Evolutionary conservation across 2,113 vertebrate genomes (phyloP), one percentile per base, ranked within the genome.

Genomic region (Eretmochelys imbricata): DNA sequence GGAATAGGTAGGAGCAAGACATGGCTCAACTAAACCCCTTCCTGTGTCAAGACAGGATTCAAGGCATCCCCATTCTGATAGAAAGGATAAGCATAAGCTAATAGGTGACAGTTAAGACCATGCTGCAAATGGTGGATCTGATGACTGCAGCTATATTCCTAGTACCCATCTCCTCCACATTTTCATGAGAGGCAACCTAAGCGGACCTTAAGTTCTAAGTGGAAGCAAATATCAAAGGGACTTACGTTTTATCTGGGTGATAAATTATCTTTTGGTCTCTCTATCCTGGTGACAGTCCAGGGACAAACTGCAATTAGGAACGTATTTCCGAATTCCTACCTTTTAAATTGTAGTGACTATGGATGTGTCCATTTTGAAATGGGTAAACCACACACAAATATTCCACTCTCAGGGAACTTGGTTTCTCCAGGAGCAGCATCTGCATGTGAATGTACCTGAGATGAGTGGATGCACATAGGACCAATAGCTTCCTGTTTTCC

Each of bases 181-280:
- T 82, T 84, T 49, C 5, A 1, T 59, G 54, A 42, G 82, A 76
- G 25, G 55, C 27, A 89, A 91, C 65, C 59, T 31, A 53, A 94
- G 31, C 88, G 85, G 59, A 84, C 85, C 88, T 93, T 87, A 78
- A 78, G 82, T 79, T 87, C 59, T 76, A 90, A 84, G 81, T 38
- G 83, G 48, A 80, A 90, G 94, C 95, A 87, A 96, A 90, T 76
- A 81, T 49, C 8, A n/a, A 17, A 81, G 54, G 29, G 29, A 38
- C 9, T 38, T n/a, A 22, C n/a, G 38, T 42, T 72, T 72, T 22
- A 38, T 72, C 2, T 72, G n/a, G 2, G 12, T 62, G 16, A 62
- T 62, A 31, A 38, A 24, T 24, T 75, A 46, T 46, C 5, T 76
- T 76, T 46, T 69, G 62, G 35, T 13, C 62, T 69, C 20, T 76